Percentiles rank a stretch among this genome's conserved stretches.
These are phyloP conservation scores for Aricia agestis DNA, from an alignment of 1,140 invertebrate genomes.

Conservation along the genomic window DNA sequence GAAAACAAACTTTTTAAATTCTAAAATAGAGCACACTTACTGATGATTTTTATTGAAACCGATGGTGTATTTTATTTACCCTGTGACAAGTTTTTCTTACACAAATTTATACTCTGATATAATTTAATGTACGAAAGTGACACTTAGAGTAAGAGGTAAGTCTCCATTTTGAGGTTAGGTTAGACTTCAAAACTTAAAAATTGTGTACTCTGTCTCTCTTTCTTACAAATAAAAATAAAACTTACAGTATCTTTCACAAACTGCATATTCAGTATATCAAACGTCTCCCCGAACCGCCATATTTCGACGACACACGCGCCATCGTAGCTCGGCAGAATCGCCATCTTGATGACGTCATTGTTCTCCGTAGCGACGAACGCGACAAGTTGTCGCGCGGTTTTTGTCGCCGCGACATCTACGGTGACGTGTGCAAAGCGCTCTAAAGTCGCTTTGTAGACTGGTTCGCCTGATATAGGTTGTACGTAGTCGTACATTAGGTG, in stretches of 20 bases:
- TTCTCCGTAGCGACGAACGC: constrained; percentile 87
- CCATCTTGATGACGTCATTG: constrained; percentile 88
- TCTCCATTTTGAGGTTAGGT: too few relatives aligned
- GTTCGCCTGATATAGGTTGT: constrained; percentile 81
- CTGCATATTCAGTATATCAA: constrained; percentile 81
- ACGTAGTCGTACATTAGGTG: constrained; percentile 93
- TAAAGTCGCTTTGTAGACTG: constrained; percentile 82
- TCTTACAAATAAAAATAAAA: constrained; percentile 19
- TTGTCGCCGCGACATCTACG: constrained; percentile 83
- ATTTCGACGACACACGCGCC: constrained; percentile 91
- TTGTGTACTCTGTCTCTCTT: too few relatives aligned
- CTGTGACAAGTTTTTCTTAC: too few relatives aligned
- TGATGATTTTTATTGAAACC: too few relatives aligned
- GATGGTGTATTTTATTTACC: too few relatives aligned
- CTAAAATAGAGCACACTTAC: too few relatives aligned
- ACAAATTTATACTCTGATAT: too few relatives aligned
- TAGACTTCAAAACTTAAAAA: too few relatives aligned
- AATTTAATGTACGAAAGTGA: too few relatives aligned
- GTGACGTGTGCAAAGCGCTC: constrained; percentile 89
- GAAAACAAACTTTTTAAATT: too few relatives aligned
- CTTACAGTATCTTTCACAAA: constrained; percentile 87
- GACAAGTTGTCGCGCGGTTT: constrained; percentile 82
- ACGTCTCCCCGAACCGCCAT: constrained; percentile 81
- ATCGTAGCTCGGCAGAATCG: constrained; percentile 81
- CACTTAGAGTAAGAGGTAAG: too few relatives aligned